Evolutionary conservation across 2,888 invertebrate species (phyloP).

Genomic region (Drosophila cyrtoloma): DNA sequence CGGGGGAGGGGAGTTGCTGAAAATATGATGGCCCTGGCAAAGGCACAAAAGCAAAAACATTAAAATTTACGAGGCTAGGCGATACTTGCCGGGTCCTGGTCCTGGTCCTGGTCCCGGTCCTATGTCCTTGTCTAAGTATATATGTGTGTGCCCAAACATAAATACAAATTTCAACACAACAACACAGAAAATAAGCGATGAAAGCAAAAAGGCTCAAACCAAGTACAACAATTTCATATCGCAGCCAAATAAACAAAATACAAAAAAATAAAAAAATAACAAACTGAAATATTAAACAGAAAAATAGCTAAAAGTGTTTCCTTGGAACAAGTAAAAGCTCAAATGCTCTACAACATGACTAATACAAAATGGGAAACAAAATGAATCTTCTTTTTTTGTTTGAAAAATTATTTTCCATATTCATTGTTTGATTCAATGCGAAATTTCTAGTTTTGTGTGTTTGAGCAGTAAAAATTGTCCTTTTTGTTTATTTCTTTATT

Average conservation of each 20-base stretch:
- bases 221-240: constrained; percentile 66
- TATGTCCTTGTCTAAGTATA: constrained; percentile 45
- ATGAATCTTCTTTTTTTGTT: not conserved
- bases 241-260: constrained; percentile 57
- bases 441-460: not conserved
- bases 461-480: not conserved
- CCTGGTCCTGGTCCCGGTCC: constrained; percentile 1
- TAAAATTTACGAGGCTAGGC: constrained; percentile 71
- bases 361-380: not conserved
- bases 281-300: constrained; percentile 19
- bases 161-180: constrained; percentile 78
- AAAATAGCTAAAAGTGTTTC: constrained; percentile 2
- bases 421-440: not conserved
- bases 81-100: constrained; percentile 55
- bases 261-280: constrained; percentile 13
- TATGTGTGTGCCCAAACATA: constrained; percentile 59
- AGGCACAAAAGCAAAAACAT: constrained; percentile 68
- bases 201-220: constrained; percentile 63
- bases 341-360: constrained; percentile 26
- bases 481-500: not conserved
- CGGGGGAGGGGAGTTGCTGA: constrained; percentile 22
- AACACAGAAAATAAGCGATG: constrained; percentile 59
- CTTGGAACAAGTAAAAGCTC: not conserved
- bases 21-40: constrained; percentile 72
- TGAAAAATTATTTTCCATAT: not conserved